Evolutionary conservation across 2,888 invertebrate species (phyloP).

Genomic region (Fragum sueziense): DNA sequence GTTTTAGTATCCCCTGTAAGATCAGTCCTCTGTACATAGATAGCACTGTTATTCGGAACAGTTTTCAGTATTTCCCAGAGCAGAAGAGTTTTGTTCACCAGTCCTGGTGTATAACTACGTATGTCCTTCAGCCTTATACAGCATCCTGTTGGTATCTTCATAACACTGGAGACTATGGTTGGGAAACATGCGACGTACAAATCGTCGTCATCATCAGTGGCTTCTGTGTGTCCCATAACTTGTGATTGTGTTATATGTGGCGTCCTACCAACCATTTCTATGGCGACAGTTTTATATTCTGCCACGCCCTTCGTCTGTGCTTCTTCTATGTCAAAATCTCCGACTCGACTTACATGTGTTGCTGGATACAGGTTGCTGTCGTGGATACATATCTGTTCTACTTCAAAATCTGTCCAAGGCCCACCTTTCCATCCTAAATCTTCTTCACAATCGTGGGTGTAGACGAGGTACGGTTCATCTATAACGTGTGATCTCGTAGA

Average conservation of each 20-base stretch:
- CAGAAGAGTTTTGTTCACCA: background rate
- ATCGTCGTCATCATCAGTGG: background rate
- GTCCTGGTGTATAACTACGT: constrained; percentile 18
- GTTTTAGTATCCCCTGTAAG: background rate
- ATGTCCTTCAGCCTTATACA: background rate
- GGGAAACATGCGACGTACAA: background rate
- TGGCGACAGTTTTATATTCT: background rate
- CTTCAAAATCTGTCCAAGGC: background rate
- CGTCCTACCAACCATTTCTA: background rate
- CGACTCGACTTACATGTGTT: background rate
- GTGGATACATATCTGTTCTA: background rate
- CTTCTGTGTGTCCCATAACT: background rate
- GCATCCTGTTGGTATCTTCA: constrained; percentile 2
- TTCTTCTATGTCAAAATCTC: background rate
- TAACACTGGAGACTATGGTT: background rate
- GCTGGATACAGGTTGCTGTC: constrained; percentile 1
- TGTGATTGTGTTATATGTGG: background rate
- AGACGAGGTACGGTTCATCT: background rate
- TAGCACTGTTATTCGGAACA: background rate
- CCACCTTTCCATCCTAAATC: background rate
- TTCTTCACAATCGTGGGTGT: background rate
- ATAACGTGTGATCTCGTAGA: background rate
- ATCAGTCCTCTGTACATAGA: background rate
- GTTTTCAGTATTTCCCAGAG: background rate
- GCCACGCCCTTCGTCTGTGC: background rate